Evolutionary conservation across 2,113 vertebrate species (phyloP), one percentile per base, ranked within the genome.

Genomic region (Varanus salvator): DNA sequence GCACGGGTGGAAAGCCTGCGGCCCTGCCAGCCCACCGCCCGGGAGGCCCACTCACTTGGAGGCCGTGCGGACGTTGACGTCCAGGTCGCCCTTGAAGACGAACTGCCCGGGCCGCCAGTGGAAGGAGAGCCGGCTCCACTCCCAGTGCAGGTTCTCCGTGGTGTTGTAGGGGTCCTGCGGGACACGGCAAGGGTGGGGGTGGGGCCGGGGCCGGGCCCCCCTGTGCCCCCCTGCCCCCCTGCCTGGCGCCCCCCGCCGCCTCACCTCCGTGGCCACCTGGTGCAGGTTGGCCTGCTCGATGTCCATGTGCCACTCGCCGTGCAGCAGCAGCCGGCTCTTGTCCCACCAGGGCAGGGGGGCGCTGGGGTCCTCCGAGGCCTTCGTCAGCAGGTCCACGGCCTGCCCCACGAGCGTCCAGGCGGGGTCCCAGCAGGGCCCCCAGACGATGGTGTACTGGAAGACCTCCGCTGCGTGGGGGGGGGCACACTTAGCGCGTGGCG

Each of bases 391-490:
- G 96, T 99, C 99, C 68, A 99, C 97, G 2, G 98, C 98, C 83
- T 99, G 99, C 7, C 99, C 98, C 1, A 99, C 98, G 90, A 99
- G 93, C 76, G 98, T 99, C 99, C 99, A 99, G 81, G 99, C 99
- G 0, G 98, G 98, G 95, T 99, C 99, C 99, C 99, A 99, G 96
- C 99, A 99, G 0, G 99, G 99, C 3, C 99, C 99, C 99, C 99
- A 99, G 11, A 99, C 99, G 0, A 99, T 98, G 11, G 99, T 99
- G 95, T 98, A 99, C 92, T 98, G 98, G 85, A 97, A 98, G 89
- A 99, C 98, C 92, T 98, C 98, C 19, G 98, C 99, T 99, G 94
- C 6, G 57, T 90, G 68, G 34, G 34, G n/a, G 0, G 3, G 34
- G 23, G 14, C 34, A 7, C 60, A 64, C 60, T 44, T 44, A 44